Evolutionary conservation across 2,797 vertebrate species (phyloP).

Genomic region (Gastrophryne carolinensis): DNA sequence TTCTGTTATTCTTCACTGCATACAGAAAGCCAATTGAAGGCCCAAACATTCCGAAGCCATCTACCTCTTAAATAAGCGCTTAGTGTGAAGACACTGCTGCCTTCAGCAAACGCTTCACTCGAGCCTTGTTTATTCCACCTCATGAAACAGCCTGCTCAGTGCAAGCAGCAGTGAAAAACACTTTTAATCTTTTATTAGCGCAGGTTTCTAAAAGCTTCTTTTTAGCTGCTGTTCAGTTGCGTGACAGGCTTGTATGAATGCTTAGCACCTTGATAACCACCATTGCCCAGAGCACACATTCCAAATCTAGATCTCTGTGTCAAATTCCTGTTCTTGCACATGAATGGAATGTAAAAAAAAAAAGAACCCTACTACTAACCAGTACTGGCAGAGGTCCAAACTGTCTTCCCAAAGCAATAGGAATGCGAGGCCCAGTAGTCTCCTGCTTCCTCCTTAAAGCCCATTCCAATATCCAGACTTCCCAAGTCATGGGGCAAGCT

Average conservation of each 20-base stretch:
- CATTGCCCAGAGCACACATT: slow-evolving; percentile 43
- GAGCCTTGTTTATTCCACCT: not conserved
- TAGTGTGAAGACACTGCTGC: too few relatives aligned
- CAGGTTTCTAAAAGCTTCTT: not conserved
- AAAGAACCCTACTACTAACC: slow-evolving; percentile 28
- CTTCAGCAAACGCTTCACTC: not conserved
- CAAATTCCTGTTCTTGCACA: slow-evolving; percentile 53
- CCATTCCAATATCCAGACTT: not conserved
- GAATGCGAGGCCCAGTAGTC: slow-evolving; percentile 5
- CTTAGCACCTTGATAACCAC: slow-evolving; percentile 44
- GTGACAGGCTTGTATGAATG: slow-evolving; percentile 41
- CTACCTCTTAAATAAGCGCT: too few relatives aligned
- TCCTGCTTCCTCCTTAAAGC: slow-evolving; percentile 1
- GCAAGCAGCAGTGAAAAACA: not conserved
- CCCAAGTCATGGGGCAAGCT: not conserved
- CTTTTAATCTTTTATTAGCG: not conserved
- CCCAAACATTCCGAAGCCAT: too few relatives aligned
- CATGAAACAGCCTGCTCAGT: not conserved
- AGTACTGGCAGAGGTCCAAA: slow-evolving; percentile 37
- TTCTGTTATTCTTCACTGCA: too few relatives aligned
- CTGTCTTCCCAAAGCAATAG: slow-evolving; percentile 10
- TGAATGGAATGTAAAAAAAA: slow-evolving; percentile 48
- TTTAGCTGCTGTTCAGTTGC: slow-evolving; percentile 15
- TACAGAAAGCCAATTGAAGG: too few relatives aligned
- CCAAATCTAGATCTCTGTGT: slow-evolving; percentile 48